Evolutionary conservation across 1,140 invertebrate species (phyloP).

Genomic region (Euglossa dilemma): DNA sequence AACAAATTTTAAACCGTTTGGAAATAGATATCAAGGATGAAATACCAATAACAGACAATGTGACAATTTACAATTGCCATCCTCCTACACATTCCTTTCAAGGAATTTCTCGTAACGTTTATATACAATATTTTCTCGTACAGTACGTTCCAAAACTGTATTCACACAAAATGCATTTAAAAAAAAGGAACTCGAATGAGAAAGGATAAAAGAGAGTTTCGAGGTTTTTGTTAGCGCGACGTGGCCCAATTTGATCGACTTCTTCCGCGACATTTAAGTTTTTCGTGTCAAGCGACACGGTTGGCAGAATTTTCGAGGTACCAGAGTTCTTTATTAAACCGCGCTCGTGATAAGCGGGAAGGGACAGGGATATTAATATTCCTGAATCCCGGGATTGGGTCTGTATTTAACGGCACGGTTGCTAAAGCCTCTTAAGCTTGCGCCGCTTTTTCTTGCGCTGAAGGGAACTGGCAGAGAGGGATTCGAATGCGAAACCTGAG

Average conservation of each 20-base stretch:
- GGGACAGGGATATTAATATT: constrained; percentile 40
- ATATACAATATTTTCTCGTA: no score
- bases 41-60: no score
- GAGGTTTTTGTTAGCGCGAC: neutral
- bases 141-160: no score
- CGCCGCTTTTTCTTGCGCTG: neutral
- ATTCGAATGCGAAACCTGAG: neutral
- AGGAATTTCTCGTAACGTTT: no score
- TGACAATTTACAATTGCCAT: no score
- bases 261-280: neutral
- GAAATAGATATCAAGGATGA: no score
- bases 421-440: constrained; percentile 13
- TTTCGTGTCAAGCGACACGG: no score
- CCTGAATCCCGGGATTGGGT: neutral
- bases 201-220: neutral
- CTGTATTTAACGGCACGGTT: constrained; percentile 8
- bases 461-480: neutral
- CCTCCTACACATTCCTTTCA: no score
- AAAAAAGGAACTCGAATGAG: neutral
- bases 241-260: neutral
- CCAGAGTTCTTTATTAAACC: constrained; percentile 18
- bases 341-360: neutral
- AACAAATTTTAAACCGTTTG: no score
- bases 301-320: neutral
- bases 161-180: no score